Percentiles rank a stretch among this genome's conserved stretches.
These are phyloP conservation scores for Buathra laborator DNA, from an alignment of 2,888 invertebrate genomes.

Conservation along the genomic window DNA sequence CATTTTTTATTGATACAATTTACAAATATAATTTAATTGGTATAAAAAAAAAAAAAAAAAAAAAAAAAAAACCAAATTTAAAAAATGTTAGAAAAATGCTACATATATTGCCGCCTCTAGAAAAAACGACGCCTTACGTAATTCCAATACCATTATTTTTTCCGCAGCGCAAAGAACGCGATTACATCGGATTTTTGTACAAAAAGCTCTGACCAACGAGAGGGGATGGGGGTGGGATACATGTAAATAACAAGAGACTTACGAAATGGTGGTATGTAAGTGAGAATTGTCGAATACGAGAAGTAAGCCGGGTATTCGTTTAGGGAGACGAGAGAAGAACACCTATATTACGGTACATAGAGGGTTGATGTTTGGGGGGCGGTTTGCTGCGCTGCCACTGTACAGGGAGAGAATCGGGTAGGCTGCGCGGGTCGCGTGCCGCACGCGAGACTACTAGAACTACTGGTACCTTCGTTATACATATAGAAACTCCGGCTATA, in stretches of 20 bases:
- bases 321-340: not conserved
- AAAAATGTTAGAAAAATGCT: too few species aligned
- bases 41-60: not conserved
- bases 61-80: too few species aligned
- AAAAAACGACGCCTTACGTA: not conserved
- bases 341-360: not conserved
- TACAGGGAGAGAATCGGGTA: slow-evolving; percentile 7
- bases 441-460: slow-evolving; percentile 60
- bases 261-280: not conserved
- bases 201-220: not conserved
- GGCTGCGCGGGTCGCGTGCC: slow-evolving; percentile 58
- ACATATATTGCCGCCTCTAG: not conserved
- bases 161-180: not conserved
- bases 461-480: not conserved
- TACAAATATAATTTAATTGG: too few species aligned
- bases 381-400: not conserved
- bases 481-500: slow-evolving; percentile 5
- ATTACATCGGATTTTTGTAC: not conserved
- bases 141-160: not conserved
- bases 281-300: slow-evolving; percentile 20
- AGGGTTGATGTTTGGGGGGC: slow-evolving; percentile 34
- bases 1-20: too few species aligned
- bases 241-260: not conserved
- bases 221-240: not conserved
- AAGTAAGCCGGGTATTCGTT: slow-evolving; percentile 8